phyloP scores from a whole-genome alignment of 23 tunicate genomes.

The Trididemnum clinides region DNA sequence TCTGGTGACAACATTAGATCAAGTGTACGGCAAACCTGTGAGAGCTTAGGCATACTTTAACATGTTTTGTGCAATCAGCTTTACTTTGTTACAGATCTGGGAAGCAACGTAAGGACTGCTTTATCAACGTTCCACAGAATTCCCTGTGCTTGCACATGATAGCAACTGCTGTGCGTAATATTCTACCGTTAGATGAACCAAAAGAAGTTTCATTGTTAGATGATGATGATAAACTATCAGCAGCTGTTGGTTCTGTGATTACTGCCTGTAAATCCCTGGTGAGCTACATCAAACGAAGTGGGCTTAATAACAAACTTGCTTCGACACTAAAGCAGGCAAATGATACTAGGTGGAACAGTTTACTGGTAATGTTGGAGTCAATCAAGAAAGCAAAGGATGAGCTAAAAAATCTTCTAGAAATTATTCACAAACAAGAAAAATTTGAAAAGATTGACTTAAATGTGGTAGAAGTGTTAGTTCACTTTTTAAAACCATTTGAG shows the following conservation, averaged over 20 bases:
- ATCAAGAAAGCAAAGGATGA: not conserved
- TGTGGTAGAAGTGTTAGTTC: not conserved
- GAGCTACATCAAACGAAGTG: not conserved
- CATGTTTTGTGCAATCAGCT: not conserved
- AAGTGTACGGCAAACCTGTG: not conserved
- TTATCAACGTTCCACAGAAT: not conserved
- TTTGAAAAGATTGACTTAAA: not conserved
- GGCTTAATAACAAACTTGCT: not conserved
- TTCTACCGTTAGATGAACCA: not conserved
- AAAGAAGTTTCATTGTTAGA: too few species aligned
- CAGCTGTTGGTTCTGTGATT: too few species aligned
- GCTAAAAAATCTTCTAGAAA: not conserved
- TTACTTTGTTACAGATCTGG: not conserved
- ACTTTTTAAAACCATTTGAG: not conserved
- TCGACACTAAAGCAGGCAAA: not conserved
- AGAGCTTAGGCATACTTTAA: not conserved
- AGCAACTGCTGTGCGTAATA: not conserved
- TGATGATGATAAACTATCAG: too few species aligned
- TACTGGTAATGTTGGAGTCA: not conserved
- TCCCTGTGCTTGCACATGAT: not conserved
- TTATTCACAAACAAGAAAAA: not conserved
- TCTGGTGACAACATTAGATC: not conserved
- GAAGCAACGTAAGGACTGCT: not conserved
- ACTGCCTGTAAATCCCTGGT: not conserved
- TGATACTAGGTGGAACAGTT: not conserved